Evolutionary conservation across 1,140 invertebrate species (phyloP), one percentile per base, ranked within the genome.

Genomic region (Drosophila subpulchrella): DNA sequence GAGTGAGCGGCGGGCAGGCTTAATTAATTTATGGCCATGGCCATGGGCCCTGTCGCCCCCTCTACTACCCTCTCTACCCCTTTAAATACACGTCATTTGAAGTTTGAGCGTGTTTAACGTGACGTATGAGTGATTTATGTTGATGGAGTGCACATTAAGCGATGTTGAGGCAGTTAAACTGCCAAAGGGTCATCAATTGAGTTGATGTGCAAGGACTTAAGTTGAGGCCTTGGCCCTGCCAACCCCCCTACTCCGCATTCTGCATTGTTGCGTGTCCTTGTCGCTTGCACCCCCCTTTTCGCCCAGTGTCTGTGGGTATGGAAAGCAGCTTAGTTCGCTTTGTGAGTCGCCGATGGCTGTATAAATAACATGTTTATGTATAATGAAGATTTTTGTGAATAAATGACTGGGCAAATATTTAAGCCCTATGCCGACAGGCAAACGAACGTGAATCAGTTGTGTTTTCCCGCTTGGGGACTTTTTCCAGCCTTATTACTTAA

Each of bases 91-190:
- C 83, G 83, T 88, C 82, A 82, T 82, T 82, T 62, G 71, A 68
- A 88, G 80, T 89, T 88, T 55, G 72, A 88, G 83, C 83, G 83
- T 88, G 83, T 83, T 88, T 88, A 88, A 88, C 80, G 76, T 83
- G 83, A 88, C 83, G 83, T 88, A 88, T 88, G 84, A 88, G 79
- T 88, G 83, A 88, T 88, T 88, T 88, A 88, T 88, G 84, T 75
- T 89, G 80, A 89, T 89, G 76, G 57, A 88, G 75, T 81, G 77
- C 67, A 78, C 79, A 78, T 82, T 75, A 78, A 78, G 46, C 65
- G 71, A 65, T 56, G 66, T 82, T 56, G 65, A 60, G 76, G 63
- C 79, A 65, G 82, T 82, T 78, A 54, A 88, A 76, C 82, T 88
- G 79, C 63, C 82, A 76, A 84, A 77, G 73, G 57, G 74, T 81